phyloP scores from a whole-genome alignment of 2,797 vertebrate species.

The Channa striata region DNA sequence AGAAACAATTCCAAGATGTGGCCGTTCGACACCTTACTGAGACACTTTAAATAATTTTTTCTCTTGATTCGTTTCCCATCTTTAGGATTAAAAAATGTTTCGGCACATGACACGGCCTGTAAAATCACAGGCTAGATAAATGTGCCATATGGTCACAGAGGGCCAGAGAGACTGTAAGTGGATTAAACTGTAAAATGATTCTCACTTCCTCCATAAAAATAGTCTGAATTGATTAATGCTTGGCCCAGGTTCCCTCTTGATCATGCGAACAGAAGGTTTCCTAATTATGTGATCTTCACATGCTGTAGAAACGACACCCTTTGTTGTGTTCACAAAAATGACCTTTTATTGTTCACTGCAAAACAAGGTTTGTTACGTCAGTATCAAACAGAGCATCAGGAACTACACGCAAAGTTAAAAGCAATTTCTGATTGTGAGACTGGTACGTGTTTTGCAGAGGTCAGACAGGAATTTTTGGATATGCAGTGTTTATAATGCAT shows the following conservation, averaged over 20 bases:
- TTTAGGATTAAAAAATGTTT: background rate
- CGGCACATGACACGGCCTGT: background rate
- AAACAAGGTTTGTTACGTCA: background rate
- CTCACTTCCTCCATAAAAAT: no score
- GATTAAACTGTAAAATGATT: no score
- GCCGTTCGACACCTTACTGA: no score
- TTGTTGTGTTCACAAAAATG: background rate
- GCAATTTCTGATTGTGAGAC: background rate
- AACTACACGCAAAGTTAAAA: background rate
- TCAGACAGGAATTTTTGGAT: slow-evolving; percentile 3
- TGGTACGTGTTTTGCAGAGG: background rate
- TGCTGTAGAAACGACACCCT: slow-evolving; percentile 2
- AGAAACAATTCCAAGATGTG: no score
- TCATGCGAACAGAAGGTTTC: background rate
- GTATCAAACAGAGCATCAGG: background rate
- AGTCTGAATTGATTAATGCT: background rate
- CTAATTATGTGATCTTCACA: slow-evolving; percentile 7
- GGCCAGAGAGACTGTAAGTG: no score
- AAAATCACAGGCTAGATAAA: background rate
- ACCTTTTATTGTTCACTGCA: background rate
- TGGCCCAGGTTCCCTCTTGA: background rate
- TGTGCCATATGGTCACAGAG: no score
- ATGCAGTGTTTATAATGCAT: background rate
- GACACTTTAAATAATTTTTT: no score
- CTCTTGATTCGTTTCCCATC: no score